Conservation (phyloP, 1,140 invertebrate genomes). For the Xylocopa sonorina region DNA sequence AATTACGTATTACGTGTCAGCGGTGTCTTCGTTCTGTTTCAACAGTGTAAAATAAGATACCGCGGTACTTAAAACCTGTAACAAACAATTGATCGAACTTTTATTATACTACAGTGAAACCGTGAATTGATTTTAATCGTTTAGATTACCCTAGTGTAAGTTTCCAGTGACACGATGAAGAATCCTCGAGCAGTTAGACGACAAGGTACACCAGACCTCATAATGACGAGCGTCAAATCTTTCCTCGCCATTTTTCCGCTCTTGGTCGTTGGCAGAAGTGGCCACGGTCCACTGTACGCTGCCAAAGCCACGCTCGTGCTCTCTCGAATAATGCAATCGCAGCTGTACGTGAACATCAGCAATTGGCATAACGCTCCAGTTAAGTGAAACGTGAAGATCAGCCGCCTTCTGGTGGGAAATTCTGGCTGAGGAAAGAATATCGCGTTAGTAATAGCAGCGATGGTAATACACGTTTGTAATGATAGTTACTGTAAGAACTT, state of each 20-base stretch:
- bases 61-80: background rate
- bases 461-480: background rate
- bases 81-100: no score
- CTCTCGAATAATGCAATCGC: slow-evolving; percentile 45
- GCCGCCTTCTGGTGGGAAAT: background rate
- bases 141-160: slow-evolving; percentile 30
- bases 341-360: slow-evolving; percentile 46
- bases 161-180: slow-evolving; percentile 50
- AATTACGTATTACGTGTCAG: background rate
- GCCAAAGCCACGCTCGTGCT: slow-evolving; percentile 32
- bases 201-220: slow-evolving; percentile 52
- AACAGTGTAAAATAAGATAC: slow-evolving; percentile 31
- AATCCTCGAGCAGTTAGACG: slow-evolving; percentile 56
- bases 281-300: slow-evolving; percentile 29
- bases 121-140: no score
- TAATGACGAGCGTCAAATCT: slow-evolving; percentile 45
- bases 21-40: slow-evolving; percentile 15
- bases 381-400: slow-evolving; percentile 40
- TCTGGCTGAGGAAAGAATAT: background rate
- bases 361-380: slow-evolving; percentile 33
- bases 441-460: background rate
- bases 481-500: slow-evolving; percentile 52
- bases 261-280: background rate
- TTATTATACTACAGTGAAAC: no score
- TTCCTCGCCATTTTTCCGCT: slow-evolving; percentile 40